A percentile compares a stretch with the other conserved stretches of the same genome.
Evolutionary conservation across 1,140 invertebrate genomes (phyloP).

Genomic region (Drosophila obscura): DNA sequence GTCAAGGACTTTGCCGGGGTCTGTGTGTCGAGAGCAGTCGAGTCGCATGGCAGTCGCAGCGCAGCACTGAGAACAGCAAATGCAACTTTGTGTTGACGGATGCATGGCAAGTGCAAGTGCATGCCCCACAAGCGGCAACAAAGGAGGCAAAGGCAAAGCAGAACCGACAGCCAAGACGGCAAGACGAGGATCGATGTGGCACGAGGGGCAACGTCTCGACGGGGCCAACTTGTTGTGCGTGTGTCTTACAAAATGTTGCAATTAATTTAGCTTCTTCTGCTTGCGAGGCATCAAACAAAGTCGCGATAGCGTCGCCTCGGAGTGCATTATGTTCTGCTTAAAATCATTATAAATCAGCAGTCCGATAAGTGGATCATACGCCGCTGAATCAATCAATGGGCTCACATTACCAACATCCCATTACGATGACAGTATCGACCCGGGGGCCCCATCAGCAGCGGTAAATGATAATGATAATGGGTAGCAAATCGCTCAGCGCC

Average conservation of each 20-base stretch:
- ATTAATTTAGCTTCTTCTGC: constrained; percentile 61
- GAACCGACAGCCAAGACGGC: constrained; percentile 22
- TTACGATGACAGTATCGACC: neutral
- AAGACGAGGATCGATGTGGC: neutral
- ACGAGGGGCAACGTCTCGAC: constrained; percentile 10
- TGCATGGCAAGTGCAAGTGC: constrained; percentile 77
- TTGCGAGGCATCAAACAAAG: constrained; percentile 16
- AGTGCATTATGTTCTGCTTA: constrained; percentile 64
- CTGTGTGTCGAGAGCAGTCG: constrained; percentile 35
- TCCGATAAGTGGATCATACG: constrained; percentile 3
- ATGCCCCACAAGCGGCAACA: constrained; percentile 34
- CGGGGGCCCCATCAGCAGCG: constrained; percentile 35
- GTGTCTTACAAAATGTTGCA: constrained; percentile 79
- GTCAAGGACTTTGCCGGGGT: constrained; percentile 68
- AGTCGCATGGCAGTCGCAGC: constrained; percentile 2
- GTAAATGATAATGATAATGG: constrained; percentile 79
- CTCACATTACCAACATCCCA: neutral
- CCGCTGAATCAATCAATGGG: neutral
- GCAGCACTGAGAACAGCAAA: constrained; percentile 12
- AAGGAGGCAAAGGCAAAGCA: neutral
- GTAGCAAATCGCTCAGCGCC: constrained; percentile 65
- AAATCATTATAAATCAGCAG: constrained; percentile 50
- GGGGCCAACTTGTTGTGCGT: constrained; percentile 67
- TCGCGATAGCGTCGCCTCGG: constrained; percentile 30
- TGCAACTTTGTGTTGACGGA: constrained; percentile 70